Evolutionary conservation across 2,113 vertebrate genomes (phyloP).

Genomic region (Pedionomus torquatus): DNA sequence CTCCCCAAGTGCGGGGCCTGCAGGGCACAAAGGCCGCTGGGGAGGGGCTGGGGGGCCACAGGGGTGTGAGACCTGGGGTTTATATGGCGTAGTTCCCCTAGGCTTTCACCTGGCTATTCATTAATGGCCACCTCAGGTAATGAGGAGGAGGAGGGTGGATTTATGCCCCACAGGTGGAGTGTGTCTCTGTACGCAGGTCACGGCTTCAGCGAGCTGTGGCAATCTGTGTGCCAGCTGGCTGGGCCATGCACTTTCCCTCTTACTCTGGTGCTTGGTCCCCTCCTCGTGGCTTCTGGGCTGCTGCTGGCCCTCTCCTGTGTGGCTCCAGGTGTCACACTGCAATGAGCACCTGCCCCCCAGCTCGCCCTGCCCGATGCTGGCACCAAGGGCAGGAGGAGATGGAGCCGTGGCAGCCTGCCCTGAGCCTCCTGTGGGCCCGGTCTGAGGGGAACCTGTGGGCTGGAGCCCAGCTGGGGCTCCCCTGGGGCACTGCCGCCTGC

Average conservation of each 20-base stretch:
- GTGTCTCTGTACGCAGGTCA: rapidly evolving
- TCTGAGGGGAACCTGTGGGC: rapidly evolving
- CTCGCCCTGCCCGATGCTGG: rapidly evolving
- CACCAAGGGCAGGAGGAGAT: neutral
- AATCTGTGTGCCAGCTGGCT: rapidly evolving
- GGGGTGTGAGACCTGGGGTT: neutral
- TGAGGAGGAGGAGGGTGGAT: neutral
- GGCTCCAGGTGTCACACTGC: rapidly evolving
- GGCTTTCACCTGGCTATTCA: neutral
- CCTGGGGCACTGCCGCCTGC: rapidly evolving
- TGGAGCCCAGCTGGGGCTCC: neutral
- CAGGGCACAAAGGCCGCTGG: neutral
- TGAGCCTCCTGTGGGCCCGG: neutral
- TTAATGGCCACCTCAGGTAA: rapidly evolving
- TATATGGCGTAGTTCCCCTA: neutral
- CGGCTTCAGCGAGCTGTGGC: rapidly evolving
- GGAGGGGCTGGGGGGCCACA: neutral
- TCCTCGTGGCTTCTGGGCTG: neutral
- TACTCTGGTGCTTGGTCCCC: rapidly evolving
- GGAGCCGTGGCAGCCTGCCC: rapidly evolving
- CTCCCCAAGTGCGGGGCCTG: rapidly evolving
- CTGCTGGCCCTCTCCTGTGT: rapidly evolving
- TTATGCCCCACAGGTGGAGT: rapidly evolving
- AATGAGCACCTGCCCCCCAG: too few relatives aligned
- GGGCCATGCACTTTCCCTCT: rapidly evolving